Evolutionary conservation across 1,140 invertebrate species (phyloP).

Genomic region (Lepidotrigona ventralis): DNA sequence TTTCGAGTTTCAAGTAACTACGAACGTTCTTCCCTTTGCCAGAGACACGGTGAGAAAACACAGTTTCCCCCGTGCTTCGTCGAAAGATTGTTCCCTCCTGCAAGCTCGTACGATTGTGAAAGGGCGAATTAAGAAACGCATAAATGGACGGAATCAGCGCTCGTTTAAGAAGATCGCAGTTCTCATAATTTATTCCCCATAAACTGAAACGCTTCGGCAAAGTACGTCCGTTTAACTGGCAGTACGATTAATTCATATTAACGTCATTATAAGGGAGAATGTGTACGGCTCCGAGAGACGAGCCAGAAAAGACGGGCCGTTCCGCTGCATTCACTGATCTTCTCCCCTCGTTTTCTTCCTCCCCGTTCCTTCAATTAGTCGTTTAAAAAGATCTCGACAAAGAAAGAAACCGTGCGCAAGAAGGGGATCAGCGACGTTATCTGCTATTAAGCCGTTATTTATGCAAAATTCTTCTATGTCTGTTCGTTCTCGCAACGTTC

Average conservation of each 20-base stretch:
- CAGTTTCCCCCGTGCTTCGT: neutral
- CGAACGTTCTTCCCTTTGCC: neutral
- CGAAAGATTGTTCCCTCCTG: conserved; percentile 22
- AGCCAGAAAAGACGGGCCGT: neutral
- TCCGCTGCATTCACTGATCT: conserved; percentile 30
- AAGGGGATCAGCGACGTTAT: neutral
- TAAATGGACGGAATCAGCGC: conserved; percentile 21
- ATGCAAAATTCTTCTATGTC: neutral
- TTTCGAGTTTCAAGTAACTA: neutral
- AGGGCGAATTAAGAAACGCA: conserved; percentile 30
- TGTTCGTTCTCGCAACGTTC: neutral
- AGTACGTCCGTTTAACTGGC: conserved; percentile 23
- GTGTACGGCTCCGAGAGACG: neutral
- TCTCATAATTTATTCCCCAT: conserved; percentile 43
- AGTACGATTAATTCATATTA: conserved; percentile 50
- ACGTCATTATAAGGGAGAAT: conserved; percentile 37
- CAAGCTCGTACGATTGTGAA: conserved; percentile 12
- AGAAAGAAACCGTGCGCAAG: conserved; percentile 17
- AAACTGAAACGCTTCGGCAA: conserved; percentile 16
- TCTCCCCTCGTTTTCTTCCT: conserved; percentile 11
- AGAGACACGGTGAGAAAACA: neutral
- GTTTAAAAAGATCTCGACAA: conserved; percentile 25
- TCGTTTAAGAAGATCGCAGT: conserved; percentile 15
- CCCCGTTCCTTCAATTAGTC: conserved; percentile 52
- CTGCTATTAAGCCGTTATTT: neutral